Evolutionary conservation across 2,113 vertebrate species (phyloP).

Genomic region (Phalacrocorax pelagicus): DNA sequence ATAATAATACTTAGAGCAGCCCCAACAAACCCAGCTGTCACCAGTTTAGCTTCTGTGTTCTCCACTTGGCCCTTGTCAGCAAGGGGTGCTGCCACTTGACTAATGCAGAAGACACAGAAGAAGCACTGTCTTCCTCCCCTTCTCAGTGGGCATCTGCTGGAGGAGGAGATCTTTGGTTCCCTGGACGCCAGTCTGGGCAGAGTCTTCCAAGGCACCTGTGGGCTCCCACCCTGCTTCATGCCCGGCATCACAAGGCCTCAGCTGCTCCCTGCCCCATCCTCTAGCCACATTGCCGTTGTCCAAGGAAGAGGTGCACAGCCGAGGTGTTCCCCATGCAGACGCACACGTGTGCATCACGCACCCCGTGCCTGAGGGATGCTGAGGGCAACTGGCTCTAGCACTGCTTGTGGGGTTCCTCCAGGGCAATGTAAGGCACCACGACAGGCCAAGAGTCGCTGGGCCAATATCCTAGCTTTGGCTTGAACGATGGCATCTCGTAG

Average conservation of each 20-base stretch:
- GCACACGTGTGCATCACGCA: neutral
- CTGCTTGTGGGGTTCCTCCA: constrained; percentile 67
- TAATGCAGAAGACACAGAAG: neutral
- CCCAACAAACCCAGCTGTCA: constrained; percentile 41
- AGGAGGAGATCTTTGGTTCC: neutral
- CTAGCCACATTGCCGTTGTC: neutral
- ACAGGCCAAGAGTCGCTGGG: constrained; percentile 81
- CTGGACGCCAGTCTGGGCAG: neutral
- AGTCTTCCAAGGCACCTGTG: neutral
- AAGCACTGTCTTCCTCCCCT: neutral
- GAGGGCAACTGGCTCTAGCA: constrained; percentile 64
- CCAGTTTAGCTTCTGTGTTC: constrained; percentile 29
- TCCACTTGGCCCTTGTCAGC: neutral
- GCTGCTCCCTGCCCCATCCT: neutral
- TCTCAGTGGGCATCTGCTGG: neutral
- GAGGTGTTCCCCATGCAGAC: neutral
- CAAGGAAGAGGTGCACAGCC: fast-evolving
- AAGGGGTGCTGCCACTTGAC: neutral
- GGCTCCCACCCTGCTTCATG: neutral
- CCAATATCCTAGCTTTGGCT: constrained; percentile 88
- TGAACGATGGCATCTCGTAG: constrained; percentile 81
- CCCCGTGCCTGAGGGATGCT: neutral
- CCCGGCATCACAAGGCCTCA: neutral
- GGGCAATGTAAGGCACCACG: constrained; percentile 84
- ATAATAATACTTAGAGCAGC: constrained; percentile 28